phyloP scores from a whole-genome alignment of 2,113 vertebrate genomes.

The Parus major region DNA sequence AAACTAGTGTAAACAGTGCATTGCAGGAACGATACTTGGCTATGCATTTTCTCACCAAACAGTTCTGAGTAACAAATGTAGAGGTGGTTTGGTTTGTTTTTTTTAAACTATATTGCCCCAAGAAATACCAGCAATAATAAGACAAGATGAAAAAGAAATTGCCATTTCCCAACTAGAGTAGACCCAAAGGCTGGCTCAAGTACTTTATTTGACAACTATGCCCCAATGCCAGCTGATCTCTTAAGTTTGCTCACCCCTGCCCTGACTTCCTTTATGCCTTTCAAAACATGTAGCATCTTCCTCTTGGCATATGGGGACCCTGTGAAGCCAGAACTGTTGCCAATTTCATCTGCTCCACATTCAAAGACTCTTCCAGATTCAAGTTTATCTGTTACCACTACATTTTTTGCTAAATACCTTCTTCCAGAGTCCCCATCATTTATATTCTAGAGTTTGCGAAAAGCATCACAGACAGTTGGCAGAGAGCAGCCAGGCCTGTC shows the following conservation, averaged over 20 bases:
- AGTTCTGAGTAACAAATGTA: conserved; percentile 4
- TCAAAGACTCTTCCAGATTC: not conserved
- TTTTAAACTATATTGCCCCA: not conserved
- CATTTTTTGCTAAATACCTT: not conserved
- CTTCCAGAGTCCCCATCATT: not conserved
- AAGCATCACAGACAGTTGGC: not conserved
- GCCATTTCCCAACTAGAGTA: not conserved
- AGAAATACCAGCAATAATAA: not conserved
- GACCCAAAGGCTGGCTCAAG: not conserved
- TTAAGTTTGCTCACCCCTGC: not conserved
- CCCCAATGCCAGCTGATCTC: not conserved
- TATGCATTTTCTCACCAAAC: conserved; percentile 41
- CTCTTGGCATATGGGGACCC: not conserved
- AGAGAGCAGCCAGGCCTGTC: not conserved
- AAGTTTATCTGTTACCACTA: not conserved
- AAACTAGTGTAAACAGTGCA: conserved; percentile 29
- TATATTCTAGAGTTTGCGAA: not conserved
- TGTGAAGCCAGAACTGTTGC: not conserved
- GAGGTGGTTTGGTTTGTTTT: not conserved
- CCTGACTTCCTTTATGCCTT: not conserved
- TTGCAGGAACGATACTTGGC: not conserved
- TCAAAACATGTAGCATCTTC: not conserved
- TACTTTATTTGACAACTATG: not conserved
- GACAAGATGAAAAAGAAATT: not conserved
- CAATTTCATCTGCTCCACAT: not conserved